Base-by-base conservation (phyloP, 2,113 vertebrate species). In the Perognathus longimembris region DNA sequence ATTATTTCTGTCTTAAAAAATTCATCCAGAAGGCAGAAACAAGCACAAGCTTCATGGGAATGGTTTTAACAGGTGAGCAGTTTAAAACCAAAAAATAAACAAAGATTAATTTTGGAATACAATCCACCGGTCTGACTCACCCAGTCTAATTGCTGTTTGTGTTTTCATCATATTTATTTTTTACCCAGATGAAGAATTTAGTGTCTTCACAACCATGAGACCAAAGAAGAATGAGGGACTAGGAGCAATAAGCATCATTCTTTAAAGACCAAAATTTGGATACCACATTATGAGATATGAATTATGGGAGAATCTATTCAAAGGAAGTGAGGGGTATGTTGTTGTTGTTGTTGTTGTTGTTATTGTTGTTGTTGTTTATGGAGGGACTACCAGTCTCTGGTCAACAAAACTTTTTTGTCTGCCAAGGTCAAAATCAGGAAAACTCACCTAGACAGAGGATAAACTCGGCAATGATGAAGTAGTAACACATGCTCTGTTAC, bases 31-130 rank as follows among this genome's bases (percentile, higher is more conserved):
- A 36, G n/a, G 18, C 81, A 80, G 77, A 88, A 87, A 84, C 3
- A 76, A 40, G 12, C 67, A 32, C 61, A 50, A 63, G 54, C 70
- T 20, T 34, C 18, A 34, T 3, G n/a, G 87, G 50, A 84, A 76
- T 98, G 96, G 80, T 95, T 98, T 93, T 98, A 96, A 90, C 85
- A 91, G 69, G 85, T 91, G 80, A 98, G 93, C 50, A 54, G 12
- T 18, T 54, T 54, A 54, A 54, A 54, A 54, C 1, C 50, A 54
- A 54, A 54, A 54, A 14, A 61, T n/a, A 59, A 57, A 54, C 24
- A 40, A 20, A 50, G 20, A 45, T 28, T 73, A n/a, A 22, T 34
- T 77, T 63, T 3, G 50, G 64, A 40, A 24, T 40, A 28, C 6
- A 57, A n/a, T 24, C 34, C 30, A 12, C 40, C 67, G n/a, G n/a